Conservation (phyloP, 92 coral and sea anemone genomes). For the Epizoanthus scotinus region DNA sequence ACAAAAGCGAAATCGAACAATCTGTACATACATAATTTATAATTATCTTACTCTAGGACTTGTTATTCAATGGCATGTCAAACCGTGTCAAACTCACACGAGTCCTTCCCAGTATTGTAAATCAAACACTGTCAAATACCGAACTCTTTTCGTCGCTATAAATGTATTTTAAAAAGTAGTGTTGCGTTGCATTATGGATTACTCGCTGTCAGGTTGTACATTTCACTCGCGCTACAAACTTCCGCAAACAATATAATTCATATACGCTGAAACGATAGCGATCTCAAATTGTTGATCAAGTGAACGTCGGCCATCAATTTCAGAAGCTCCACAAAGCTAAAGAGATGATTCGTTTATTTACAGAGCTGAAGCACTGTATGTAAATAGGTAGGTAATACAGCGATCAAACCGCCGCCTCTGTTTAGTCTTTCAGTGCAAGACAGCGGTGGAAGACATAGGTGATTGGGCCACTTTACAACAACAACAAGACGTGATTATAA, state of each 20-base stretch:
- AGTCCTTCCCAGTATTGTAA: too few relatives aligned
- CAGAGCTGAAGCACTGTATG: conserved; percentile 19
- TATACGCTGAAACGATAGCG: neutral
- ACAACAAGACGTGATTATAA: neutral
- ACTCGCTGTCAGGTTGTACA: neutral
- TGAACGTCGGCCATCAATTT: neutral
- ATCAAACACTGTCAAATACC: too few relatives aligned
- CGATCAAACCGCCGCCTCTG: neutral
- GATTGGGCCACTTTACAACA: neutral
- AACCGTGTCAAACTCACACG: too few relatives aligned
- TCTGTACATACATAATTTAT: conserved; percentile 12
- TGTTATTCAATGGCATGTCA: neutral
- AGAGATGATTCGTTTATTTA: conserved; percentile 20
- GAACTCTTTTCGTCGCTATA: too few relatives aligned
- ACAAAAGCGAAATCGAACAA: neutral
- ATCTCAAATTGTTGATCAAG: conserved; percentile 5
- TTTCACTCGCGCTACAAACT: neutral
- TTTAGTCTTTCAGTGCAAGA: neutral
- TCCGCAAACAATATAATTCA: neutral
- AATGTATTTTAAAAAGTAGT: too few relatives aligned
- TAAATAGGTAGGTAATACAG: neutral
- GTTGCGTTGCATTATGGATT: neutral
- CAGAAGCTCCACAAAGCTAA: neutral
- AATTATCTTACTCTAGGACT: neutral
- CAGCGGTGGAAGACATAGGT: neutral